Conservation (phyloP, 2,888 invertebrate genomes). For the Ophion ellenae region DNA sequence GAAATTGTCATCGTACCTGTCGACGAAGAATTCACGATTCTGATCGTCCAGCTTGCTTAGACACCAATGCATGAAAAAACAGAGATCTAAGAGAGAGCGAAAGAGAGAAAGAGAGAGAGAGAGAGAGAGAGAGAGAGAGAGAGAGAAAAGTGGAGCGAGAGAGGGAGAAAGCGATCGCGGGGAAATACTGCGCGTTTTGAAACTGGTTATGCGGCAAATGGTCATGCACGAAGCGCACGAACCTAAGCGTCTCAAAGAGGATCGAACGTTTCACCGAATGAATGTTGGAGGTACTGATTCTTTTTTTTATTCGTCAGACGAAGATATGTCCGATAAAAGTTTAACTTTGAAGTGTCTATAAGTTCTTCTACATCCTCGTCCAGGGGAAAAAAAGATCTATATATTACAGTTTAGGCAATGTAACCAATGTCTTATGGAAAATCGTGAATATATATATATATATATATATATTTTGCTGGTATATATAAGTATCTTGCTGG, state of each 20-base stretch:
- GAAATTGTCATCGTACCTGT: conserved; percentile 1
- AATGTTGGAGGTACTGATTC: conserved; percentile 33
- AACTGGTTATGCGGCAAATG: conserved; percentile 48
- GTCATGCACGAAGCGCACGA: conserved; percentile 3
- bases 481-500: too few relatives aligned
- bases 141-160: neutral
- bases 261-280: neutral
- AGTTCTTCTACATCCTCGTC: too few relatives aligned
- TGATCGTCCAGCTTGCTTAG: conserved; percentile 18
- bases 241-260: neutral
- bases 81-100: neutral
- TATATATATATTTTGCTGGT: too few relatives aligned
- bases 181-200: conserved; percentile 17
- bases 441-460: too few relatives aligned
- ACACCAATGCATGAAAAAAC: neutral
- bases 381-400: too few relatives aligned
- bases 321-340: conserved; percentile 1
- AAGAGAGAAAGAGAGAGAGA: neutral
- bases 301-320: neutral
- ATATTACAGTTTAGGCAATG: too few relatives aligned
- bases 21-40: conserved; percentile 11
- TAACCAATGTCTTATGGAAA: too few relatives aligned
- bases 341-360: conserved; percentile 42
- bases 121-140: neutral
- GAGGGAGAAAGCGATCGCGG: neutral